A percentile compares a stretch with the other conserved stretches of the same genome.
Evolutionary conservation across 2,113 vertebrate genomes (phyloP).

Genomic region (Struthidea cinerea): DNA sequence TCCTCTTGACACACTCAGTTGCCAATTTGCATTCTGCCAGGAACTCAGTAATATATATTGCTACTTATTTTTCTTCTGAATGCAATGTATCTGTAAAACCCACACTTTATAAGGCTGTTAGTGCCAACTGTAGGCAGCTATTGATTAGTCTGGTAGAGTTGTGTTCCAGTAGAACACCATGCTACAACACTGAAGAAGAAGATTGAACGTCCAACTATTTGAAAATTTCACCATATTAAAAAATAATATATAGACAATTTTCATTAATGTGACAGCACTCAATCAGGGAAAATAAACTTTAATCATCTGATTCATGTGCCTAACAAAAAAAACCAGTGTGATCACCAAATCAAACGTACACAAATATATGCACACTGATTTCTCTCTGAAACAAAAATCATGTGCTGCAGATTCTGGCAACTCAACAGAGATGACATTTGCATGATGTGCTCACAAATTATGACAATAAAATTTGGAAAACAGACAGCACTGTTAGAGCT

Average conservation of each 20-base stretch:
- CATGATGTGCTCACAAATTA: neutral
- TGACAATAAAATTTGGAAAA: neutral
- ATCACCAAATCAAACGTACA: neutral
- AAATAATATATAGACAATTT: neutral
- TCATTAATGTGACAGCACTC: neutral
- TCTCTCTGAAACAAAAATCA: neutral
- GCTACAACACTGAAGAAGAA: neutral
- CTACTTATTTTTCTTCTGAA: neutral
- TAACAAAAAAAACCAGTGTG: neutral
- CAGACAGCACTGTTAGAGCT: neutral
- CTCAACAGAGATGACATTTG: neutral
- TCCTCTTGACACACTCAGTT: neutral
- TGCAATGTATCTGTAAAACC: neutral
- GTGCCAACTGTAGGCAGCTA: neutral
- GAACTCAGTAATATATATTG: neutral
- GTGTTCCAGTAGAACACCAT: neutral
- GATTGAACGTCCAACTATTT: neutral
- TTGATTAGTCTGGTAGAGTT: neutral
- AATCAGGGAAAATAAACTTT: neutral
- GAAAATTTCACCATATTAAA: neutral
- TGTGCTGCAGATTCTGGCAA: neutral
- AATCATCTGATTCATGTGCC: neutral
- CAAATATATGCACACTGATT: fast-evolving
- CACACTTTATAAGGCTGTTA: neutral
- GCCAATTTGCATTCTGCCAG: neutral